These are phyloP conservation scores for Drosophila aff. DNA, from an alignment of 1,140 invertebrate species.

Conservation along the genomic window DNA sequence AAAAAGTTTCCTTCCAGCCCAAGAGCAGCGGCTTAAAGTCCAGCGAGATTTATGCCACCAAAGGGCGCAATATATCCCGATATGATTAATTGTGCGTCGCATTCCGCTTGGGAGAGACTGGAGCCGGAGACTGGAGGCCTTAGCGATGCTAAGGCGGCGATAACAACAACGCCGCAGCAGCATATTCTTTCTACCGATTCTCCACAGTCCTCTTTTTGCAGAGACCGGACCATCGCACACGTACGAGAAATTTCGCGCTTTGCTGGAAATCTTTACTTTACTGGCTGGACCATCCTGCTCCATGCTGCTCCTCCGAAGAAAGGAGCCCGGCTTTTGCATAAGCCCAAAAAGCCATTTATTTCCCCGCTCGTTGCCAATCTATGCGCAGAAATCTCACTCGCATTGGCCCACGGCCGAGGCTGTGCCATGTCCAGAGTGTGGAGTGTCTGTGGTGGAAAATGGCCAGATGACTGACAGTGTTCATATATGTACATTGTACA, in stretches of 20 bases:
- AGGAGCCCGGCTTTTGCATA: slow-evolving; percentile 23
- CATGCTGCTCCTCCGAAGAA: slow-evolving; percentile 6
- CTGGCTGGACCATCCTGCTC: slow-evolving; percentile 6
- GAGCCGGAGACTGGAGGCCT: slow-evolving; percentile 5
- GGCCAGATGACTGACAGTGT: slow-evolving; percentile 42
- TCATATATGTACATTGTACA: slow-evolving; percentile 23
- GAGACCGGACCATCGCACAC: slow-evolving; percentile 45
- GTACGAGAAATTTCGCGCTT: slow-evolving; percentile 68
- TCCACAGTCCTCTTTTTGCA: slow-evolving; percentile 33
- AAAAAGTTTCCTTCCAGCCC: not conserved
- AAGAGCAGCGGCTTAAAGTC: slow-evolving; percentile 53
- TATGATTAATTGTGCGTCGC: slow-evolving; percentile 74
- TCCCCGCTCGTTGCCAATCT: slow-evolving; percentile 52
- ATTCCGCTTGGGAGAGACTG: slow-evolving; percentile 19
- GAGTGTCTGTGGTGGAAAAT: slow-evolving; percentile 14
- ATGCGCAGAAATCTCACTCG: slow-evolving; percentile 70
- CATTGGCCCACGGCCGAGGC: slow-evolving; percentile 5
- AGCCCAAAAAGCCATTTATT: slow-evolving; percentile 69
- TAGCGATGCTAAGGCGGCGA: slow-evolving; percentile 60
- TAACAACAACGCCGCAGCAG: slow-evolving; percentile 61
- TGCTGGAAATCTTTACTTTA: slow-evolving; percentile 36
- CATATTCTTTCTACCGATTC: slow-evolving; percentile 58
- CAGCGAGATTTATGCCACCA: slow-evolving; percentile 71
- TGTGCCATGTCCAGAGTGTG: slow-evolving; percentile 5
- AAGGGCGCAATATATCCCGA: slow-evolving; percentile 74